phyloP scores from a whole-genome alignment of 1,140 invertebrate genomes.

The Eciton burchellii region DNA sequence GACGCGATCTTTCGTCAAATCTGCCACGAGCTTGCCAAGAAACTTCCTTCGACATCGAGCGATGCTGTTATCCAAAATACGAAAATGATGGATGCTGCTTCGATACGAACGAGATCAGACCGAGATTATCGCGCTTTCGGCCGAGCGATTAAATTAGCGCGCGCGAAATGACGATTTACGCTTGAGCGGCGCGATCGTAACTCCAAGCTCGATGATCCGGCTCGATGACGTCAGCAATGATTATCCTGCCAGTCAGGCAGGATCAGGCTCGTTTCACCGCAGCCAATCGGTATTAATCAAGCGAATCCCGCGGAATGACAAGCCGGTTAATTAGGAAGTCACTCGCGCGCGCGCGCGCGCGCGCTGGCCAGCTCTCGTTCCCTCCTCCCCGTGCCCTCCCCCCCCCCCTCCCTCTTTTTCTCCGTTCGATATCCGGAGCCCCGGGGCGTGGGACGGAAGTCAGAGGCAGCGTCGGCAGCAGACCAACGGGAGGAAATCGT shows the following conservation, averaged over 20 bases:
- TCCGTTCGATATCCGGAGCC: not conserved
- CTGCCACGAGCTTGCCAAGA: not conserved
- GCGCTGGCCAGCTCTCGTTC: not conserved
- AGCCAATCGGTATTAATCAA: slow-evolving; percentile 56
- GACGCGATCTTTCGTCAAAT: slow-evolving; percentile 4
- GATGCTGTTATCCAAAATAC: not conserved
- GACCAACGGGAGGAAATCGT: slow-evolving; percentile 20
- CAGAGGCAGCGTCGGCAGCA: not conserved
- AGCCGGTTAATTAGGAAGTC: slow-evolving; percentile 59
- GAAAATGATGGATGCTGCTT: slow-evolving; percentile 4
- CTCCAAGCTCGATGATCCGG: slow-evolving; percentile 58
- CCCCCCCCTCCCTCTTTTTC: not conserved
- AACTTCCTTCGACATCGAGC: too few relatives aligned
- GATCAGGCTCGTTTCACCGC: slow-evolving; percentile 54
- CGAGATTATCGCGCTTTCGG: slow-evolving; percentile 25
- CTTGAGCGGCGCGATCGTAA: slow-evolving; percentile 12
- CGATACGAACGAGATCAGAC: slow-evolving; percentile 19
- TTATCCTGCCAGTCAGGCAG: slow-evolving; percentile 13
- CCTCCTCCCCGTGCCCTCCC: too few relatives aligned
- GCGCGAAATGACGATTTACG: slow-evolving; percentile 31
- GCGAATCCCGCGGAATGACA: slow-evolving; percentile 21
- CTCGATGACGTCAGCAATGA: slow-evolving; percentile 14
- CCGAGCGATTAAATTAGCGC: slow-evolving; percentile 63
- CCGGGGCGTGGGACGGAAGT: not conserved
- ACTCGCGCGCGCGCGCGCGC: not conserved